These are phyloP conservation scores for Spinus olivaceus DNA, from an alignment of 2,797 vertebrate genomes.

Conservation along the genomic window DNA sequence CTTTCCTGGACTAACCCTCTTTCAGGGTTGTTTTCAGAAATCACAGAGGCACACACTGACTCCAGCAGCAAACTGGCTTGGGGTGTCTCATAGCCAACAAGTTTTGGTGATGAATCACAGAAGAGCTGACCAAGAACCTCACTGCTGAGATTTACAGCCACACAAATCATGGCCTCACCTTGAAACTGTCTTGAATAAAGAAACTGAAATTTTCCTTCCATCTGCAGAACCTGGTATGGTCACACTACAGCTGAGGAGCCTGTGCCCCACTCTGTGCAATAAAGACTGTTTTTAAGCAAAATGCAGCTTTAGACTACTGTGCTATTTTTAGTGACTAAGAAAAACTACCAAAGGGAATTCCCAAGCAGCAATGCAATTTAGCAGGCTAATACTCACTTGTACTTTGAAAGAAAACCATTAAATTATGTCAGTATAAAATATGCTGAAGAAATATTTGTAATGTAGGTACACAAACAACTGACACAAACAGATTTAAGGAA, in stretches of 20 bases:
- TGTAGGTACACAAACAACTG: not conserved
- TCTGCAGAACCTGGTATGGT: not conserved
- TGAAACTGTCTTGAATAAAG: not conserved
- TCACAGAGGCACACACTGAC: not conserved
- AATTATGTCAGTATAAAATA: conserved; percentile 33
- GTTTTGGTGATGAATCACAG: not conserved
- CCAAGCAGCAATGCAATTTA: conserved; percentile 23
- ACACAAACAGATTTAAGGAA: not conserved
- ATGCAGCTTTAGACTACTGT: not conserved
- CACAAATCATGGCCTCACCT: not conserved
- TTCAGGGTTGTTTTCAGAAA: not conserved
- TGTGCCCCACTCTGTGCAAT: not conserved
- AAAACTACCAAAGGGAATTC: conserved; percentile 21
- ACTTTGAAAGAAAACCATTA: conserved; percentile 25
- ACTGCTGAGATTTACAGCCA: not conserved
- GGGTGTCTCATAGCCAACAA: not conserved
- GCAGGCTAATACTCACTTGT: conserved; percentile 28
- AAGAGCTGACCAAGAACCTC: not conserved
- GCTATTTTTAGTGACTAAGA: conserved; percentile 31
- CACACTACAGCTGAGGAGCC: not conserved
- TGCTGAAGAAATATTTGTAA: not conserved
- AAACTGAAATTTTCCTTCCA: not conserved
- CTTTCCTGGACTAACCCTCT: not conserved
- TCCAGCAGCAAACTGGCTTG: not conserved
- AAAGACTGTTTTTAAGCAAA: not conserved